Evolutionary conservation across 2,888 invertebrate species (phyloP), one percentile per base, ranked within the genome.

Genomic region (Ashinkailepas kermadecensis): DNA sequence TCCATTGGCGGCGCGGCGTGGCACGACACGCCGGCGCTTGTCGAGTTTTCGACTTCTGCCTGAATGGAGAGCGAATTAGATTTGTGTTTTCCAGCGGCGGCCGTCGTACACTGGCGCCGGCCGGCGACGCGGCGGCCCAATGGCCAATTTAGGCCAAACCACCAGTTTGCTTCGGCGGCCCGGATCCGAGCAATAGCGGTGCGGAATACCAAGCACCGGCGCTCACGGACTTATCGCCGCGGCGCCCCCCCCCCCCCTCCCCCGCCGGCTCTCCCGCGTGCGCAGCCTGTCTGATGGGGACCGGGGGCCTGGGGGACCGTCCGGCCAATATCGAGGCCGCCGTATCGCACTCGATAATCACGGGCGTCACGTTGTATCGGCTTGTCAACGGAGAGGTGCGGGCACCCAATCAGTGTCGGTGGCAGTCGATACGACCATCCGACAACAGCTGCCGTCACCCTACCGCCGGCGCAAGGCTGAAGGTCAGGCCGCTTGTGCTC

Each of bases 161-260:
- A 21, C 56, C 74, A 7, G 74, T 56, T 74, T 74, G 56, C 21
- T 56, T n/a, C 23, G 23, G 21, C 21, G 15, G 54, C 54, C 39
- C 74, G 18, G 74, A 21, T 18, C 21, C 54, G 21, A 54, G 56
- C 54, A 74, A 74, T 56, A 21, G 18, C 56, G 10, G 74, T 0
- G 18, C 21, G 54, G 74, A 74, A 74, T 74, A 74, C 74, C 74
- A 74, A 74, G 74, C 70, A 39, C 18, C 39, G n/a, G 6, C 70
- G 70, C 13, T 25, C 25, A 65, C n/a, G 12, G 65, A 9, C 65
- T 13, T 13, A 62, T 62, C 39, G 70, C 8, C 70, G 39, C n/a
- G n/a, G n/a, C n/a, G n/a, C n/a, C n/a, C n/a, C n/a, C n/a, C n/a
- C n/a, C 39, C 39, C 39, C 39, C 39, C 39, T 4, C 39, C 39